phyloP scores from a whole-genome alignment of 2,113 vertebrate genomes.

The Chionis minor region DNA sequence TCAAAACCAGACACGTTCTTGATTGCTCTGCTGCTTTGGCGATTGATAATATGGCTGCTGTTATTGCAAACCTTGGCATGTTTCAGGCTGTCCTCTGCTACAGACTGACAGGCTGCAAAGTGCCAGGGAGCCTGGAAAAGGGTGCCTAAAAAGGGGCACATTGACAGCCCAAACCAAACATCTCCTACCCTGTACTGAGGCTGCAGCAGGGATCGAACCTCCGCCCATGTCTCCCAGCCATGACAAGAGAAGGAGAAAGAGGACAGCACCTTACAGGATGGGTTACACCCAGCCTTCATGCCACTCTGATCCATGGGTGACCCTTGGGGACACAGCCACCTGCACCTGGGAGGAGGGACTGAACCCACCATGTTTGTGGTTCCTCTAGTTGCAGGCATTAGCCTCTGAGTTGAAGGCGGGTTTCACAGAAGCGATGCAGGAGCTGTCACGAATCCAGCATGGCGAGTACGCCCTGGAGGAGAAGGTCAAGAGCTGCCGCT shows the following conservation, averaged over 20 bases:
- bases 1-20: background rate
- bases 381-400: conserved; percentile 87
- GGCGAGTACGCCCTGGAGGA: conserved; percentile 88
- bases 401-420: conserved; percentile 90
- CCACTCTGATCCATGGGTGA: background rate
- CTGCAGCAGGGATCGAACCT: background rate
- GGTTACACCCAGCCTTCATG: background rate
- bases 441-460: conserved; percentile 86
- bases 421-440: conserved; percentile 86
- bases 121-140: background rate
- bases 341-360: background rate
- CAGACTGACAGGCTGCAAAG: conserved; percentile 32
- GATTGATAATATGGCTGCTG: background rate
- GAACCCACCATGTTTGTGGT: background rate
- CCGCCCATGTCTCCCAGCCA: background rate
- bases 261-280: background rate
- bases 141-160: background rate
- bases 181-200: background rate
- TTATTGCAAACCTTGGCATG: background rate
- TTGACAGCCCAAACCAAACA: background rate
- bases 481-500: conserved; percentile 85
- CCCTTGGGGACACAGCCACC: background rate
- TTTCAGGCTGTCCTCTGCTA: conserved; percentile 33
- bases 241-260: background rate
- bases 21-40: conserved; percentile 1